Evolutionary conservation across 2,888 invertebrate species (phyloP).

Genomic region (Lampropteryx suffumata): DNA sequence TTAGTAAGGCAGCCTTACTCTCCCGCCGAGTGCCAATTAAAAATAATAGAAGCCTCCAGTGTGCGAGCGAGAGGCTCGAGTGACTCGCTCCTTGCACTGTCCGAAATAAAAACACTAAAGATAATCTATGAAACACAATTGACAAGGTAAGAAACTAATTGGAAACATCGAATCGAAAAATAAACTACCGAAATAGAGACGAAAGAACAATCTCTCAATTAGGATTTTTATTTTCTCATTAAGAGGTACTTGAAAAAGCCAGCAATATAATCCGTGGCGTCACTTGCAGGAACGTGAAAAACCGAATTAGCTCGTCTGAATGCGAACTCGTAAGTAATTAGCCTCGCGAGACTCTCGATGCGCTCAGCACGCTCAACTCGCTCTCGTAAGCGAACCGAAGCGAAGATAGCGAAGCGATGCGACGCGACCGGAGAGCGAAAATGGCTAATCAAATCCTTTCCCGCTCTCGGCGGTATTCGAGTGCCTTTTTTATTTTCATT

Average conservation of each 20-base stretch:
- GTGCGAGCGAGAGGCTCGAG: conserved; percentile 58
- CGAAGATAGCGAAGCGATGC: conserved; percentile 74
- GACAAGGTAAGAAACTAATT: background rate
- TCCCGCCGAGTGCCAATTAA: conserved; percentile 77
- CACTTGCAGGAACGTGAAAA: conserved; percentile 72
- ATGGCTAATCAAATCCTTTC: conserved; percentile 82
- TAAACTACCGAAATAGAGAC: conserved; percentile 19
- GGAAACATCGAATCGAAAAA: conserved; percentile 38
- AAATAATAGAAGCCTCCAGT: conserved; percentile 70
- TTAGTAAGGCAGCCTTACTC: conserved; percentile 73
- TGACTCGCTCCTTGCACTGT: conserved; percentile 44
- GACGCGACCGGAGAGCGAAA: conserved; percentile 71
- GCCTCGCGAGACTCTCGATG: conserved; percentile 80
- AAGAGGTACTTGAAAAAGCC: conserved; percentile 32
- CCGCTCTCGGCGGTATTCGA: conserved; percentile 71
- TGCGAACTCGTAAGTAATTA: conserved; percentile 81
- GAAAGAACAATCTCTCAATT: conserved; percentile 31
- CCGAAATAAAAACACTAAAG: conserved; percentile 11
- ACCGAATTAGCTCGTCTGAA: conserved; percentile 78
- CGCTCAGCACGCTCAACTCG: conserved; percentile 48
- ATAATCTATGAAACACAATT: conserved; percentile 6
- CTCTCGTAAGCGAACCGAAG: conserved; percentile 74
- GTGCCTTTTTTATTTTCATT: conserved; percentile 77
- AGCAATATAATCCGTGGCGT: conserved; percentile 36
- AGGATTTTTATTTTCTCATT: conserved; percentile 30